phyloP scores from a whole-genome alignment of 2,113 vertebrate species.

The Neofelis nebulosa region DNA sequence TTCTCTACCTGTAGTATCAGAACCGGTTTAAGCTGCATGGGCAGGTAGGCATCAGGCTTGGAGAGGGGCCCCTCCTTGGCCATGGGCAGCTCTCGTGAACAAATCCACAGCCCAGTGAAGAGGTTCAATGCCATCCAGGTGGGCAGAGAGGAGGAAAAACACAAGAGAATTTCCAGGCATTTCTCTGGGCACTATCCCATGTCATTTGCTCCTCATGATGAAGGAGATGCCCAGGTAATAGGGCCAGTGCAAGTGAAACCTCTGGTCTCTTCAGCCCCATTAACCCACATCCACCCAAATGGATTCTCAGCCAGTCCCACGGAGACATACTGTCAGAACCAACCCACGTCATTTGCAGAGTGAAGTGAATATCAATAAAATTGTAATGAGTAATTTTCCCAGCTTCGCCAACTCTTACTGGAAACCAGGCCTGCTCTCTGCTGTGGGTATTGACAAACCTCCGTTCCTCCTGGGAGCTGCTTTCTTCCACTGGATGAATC shows the following conservation, averaged over 20 bases:
- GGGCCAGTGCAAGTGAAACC: slow-evolving; percentile 36
- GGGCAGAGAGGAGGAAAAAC: not conserved
- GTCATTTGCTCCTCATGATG: not conserved
- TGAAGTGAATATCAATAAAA: slow-evolving; percentile 84
- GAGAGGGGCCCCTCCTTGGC: not conserved
- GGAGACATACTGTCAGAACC: slow-evolving; percentile 70
- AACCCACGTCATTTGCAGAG: slow-evolving; percentile 76
- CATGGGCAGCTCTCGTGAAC: not conserved
- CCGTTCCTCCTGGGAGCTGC: slow-evolving; percentile 45
- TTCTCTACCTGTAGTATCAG: not conserved
- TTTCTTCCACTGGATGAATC: not conserved
- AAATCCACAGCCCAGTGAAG: not conserved
- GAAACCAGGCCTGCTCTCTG: slow-evolving; percentile 82
- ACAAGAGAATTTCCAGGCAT: not conserved
- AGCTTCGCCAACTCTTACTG: slow-evolving; percentile 83
- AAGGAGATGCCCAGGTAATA: not conserved
- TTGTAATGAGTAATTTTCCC: slow-evolving; percentile 83
- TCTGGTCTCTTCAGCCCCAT: slow-evolving; percentile 68
- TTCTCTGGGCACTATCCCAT: accelerated
- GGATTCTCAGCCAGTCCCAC: slow-evolving; percentile 79
- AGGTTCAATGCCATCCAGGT: not conserved
- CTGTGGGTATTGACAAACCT: slow-evolving; percentile 78
- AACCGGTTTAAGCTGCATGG: not conserved
- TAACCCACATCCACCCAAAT: slow-evolving; percentile 77
- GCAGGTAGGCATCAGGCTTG: not conserved